Percentiles rank a stretch among this genome's conserved stretches.
These are phyloP conservation scores for Drosophila percnosoma DNA, from an alignment of 2,888 invertebrate species.

Conservation along the genomic window DNA sequence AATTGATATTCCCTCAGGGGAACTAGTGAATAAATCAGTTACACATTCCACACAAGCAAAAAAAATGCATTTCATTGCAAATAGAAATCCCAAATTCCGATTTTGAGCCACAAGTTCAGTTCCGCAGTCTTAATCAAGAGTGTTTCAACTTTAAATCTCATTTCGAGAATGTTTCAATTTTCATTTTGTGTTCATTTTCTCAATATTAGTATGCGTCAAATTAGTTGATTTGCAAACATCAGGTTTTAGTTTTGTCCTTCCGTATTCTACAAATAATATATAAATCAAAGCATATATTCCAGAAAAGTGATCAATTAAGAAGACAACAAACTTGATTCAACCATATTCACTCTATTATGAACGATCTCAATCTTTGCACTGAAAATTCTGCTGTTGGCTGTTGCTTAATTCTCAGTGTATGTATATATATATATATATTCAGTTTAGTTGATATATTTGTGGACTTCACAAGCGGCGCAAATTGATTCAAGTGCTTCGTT, in stretches of 20 bases:
- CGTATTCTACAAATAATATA: not conserved
- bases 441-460: constrained; percentile 5
- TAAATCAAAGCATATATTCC: not conserved
- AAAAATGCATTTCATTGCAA: not conserved
- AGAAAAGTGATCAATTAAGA: not conserved
- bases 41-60: not conserved
- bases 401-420: not conserved
- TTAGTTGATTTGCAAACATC: not conserved
- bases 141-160: not conserved
- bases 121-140: not conserved
- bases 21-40: constrained; percentile 11
- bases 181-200: not conserved
- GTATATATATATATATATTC: not conserved
- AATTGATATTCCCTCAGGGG: constrained; percentile 15
- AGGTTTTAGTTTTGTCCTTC: not conserved
- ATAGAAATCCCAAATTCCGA: not conserved
- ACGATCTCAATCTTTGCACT: not conserved
- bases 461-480: constrained; percentile 31
- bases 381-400: not conserved
- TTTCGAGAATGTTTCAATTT: not conserved
- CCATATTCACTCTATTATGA: not conserved
- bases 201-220: not conserved
- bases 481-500: constrained; percentile 66
- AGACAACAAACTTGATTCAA: not conserved
- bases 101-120: not conserved